phyloP scores from a whole-genome alignment of 2,888 invertebrate genomes.

The Trypoxylon attenuatum region DNA sequence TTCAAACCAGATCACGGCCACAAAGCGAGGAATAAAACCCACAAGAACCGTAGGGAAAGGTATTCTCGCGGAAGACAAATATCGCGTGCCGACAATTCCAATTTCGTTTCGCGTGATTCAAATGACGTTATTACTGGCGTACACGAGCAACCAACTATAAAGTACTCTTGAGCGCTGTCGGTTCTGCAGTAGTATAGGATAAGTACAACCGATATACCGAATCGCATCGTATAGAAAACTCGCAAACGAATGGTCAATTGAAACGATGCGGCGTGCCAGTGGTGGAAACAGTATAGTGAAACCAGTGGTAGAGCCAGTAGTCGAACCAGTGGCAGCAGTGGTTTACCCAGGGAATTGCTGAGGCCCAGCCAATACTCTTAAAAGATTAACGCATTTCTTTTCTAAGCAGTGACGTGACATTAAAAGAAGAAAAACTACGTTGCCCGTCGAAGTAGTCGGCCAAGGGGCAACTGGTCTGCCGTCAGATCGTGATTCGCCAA shows the following conservation, averaged over 20 bases:
- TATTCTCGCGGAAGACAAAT: neutral
- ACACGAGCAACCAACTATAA: constrained; percentile 28
- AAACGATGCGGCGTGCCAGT: constrained; percentile 19
- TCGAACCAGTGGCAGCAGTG: constrained; percentile 23
- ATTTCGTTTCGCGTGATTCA: constrained; percentile 29
- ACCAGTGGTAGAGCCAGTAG: too few relatives aligned
- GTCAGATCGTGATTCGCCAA: constrained; percentile 1
- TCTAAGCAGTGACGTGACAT: constrained; percentile 65
- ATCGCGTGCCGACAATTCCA: constrained; percentile 19
- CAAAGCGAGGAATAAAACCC: too few relatives aligned
- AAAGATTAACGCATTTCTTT: constrained; percentile 67
- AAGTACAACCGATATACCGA: constrained; percentile 6
- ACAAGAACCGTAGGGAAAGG: too few relatives aligned
- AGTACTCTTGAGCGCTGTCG: constrained; percentile 5
- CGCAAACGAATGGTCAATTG: constrained; percentile 49
- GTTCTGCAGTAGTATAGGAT: too few relatives aligned
- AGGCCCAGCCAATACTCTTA: constrained; percentile 62
- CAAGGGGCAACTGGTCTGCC: neutral
- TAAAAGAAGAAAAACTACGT: constrained; percentile 53
- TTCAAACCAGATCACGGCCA: too few relatives aligned
- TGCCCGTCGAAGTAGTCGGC: constrained; percentile 27
- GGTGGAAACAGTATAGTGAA: too few relatives aligned
- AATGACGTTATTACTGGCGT: constrained; percentile 22
- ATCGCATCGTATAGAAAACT: constrained; percentile 45
- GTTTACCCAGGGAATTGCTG: constrained; percentile 58